Base-by-base conservation (phyloP, 2,888 invertebrate species). In the Troglohyphantes excavatus region DNA sequence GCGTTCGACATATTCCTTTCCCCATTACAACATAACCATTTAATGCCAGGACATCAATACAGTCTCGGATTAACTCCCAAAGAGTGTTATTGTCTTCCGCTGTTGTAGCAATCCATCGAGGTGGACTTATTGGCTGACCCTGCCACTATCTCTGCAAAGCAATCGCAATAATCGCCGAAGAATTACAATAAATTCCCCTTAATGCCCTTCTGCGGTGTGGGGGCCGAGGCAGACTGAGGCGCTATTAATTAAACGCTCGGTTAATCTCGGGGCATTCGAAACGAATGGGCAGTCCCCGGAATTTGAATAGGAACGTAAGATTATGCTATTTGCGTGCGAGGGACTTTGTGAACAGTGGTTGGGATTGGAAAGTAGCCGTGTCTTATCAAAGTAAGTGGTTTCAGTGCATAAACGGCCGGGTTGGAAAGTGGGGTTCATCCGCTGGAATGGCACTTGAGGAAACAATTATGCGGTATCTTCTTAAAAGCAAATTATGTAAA, bases 201-300 rank as follows among this genome's bases (percentile, higher is more conserved):
- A 76, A 76, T 67, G 65, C 63, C 39, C 26, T 27, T 65, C 26
- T 46, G 17, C 46, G 46, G 68, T 53, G 43, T 33, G 46, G 3
- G 39, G 70, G 27, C 21, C 27, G 39, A 43, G 53, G 17, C 75
- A 61, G 68, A 33, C 19, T 19, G 68, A n/a, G 63, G 46, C 11
- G 85, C 85, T 85, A 85, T 85, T 85, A 85, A 85, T 85, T 85
- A 85, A 85, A 85, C 85, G 85, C 85, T 85, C 76, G 53, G 85
- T 75, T 85, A 85, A 85, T 76, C 76, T 67, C 70, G 59, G 59
- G 33, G 76, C 85, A 68, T 76, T 67, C 53, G 65, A 59, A 76
- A 85, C 76, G 61, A 76, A 85, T 76, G 59, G 68, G n/a, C 46
- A 53, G 65, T 63, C 39, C 21, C 27, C 43, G 75, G 76, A 76